Percentiles rank a stretch among this genome's conserved stretches.
These are phyloP conservation scores for Plestiodon gilberti DNA, from an alignment of 2,113 vertebrate genomes.

Conservation along the genomic window DNA sequence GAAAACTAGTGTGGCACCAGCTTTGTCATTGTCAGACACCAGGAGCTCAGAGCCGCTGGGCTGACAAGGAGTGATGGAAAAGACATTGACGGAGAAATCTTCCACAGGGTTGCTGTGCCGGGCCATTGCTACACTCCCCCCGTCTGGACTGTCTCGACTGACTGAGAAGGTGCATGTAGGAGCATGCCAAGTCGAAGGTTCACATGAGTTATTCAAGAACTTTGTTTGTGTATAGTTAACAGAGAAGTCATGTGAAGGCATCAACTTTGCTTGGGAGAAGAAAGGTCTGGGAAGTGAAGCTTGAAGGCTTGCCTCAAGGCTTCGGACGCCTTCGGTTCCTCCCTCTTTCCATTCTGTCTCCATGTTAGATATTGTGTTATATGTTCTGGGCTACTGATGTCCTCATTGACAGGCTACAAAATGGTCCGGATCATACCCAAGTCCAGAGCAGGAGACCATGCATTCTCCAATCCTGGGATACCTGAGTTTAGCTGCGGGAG, in stretches of 20 bases:
- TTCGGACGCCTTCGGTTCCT: constrained; percentile 35
- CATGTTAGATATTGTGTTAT: constrained; percentile 23
- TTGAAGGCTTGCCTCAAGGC: constrained; percentile 47
- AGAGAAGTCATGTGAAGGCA: constrained; percentile 64
- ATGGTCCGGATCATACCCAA: background rate
- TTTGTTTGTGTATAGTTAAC: constrained; percentile 71
- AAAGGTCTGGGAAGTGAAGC: constrained; percentile 77
- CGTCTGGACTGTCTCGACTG: constrained; percentile 20
- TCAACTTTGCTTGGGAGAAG: constrained; percentile 75
- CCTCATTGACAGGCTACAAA: constrained; percentile 21
- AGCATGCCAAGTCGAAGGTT: constrained; percentile 52
- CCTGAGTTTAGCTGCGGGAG: background rate
- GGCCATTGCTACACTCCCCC: constrained; percentile 54
- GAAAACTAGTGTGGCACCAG: constrained; percentile 79
- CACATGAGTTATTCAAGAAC: constrained; percentile 70
- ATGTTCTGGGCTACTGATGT: background rate
- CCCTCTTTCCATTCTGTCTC: background rate
- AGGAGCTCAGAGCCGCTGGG: constrained; percentile 62
- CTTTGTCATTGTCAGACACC: constrained; percentile 82
- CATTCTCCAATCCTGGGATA: background rate
- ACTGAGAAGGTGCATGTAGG: constrained; percentile 32
- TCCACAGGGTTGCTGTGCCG: constrained; percentile 55
- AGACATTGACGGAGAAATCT: constrained; percentile 73
- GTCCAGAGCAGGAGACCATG: background rate
- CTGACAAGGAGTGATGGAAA: constrained; percentile 75